Evolutionary conservation across 2,888 invertebrate species (phyloP).

Genomic region (Octodonta nipae): DNA sequence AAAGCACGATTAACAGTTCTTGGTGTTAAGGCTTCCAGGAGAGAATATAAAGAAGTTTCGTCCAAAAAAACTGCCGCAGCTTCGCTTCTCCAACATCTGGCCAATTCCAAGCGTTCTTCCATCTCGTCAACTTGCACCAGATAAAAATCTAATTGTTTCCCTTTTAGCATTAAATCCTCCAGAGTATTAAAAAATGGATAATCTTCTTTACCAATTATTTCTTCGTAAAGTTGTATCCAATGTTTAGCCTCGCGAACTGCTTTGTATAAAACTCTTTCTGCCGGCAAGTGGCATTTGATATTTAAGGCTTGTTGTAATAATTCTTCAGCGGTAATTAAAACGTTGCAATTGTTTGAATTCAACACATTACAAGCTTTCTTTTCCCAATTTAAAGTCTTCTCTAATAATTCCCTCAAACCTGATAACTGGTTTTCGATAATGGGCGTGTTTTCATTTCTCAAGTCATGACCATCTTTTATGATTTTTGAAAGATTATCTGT

Average conservation of each 20-base stretch:
- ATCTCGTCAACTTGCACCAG: conserved; percentile 66
- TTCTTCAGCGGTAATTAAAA: conserved; percentile 51
- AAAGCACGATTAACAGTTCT: conserved; percentile 26
- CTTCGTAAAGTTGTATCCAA: conserved; percentile 58
- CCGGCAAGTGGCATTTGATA: conserved; percentile 69
- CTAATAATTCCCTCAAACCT: conserved; percentile 47
- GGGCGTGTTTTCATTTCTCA: conserved; percentile 51
- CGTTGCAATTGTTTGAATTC: conserved; percentile 44
- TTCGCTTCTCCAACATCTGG: conserved; percentile 74
- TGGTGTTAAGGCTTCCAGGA: conserved; percentile 58
- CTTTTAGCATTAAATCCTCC: conserved; percentile 65
- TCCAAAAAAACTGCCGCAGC: conserved; percentile 76
- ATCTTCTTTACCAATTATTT: conserved; percentile 62
- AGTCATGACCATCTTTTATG: conserved; percentile 54
- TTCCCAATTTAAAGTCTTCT: conserved; percentile 65
- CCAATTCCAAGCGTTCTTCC: conserved; percentile 61
- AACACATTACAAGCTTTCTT: conserved; percentile 53
- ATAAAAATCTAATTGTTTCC: conserved; percentile 61
- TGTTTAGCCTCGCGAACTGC: conserved; percentile 62
- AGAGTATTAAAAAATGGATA: conserved; percentile 80
- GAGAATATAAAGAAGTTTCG: conserved; percentile 43
- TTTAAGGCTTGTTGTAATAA: conserved; percentile 60
- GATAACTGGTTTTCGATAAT: conserved; percentile 54
- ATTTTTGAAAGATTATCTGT: conserved; percentile 43
- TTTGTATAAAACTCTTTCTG: conserved; percentile 59